Evolutionary conservation across 2,888 invertebrate genomes (phyloP), one percentile per base, ranked within the genome.

Genomic region (Mythimna pallens): DNA sequence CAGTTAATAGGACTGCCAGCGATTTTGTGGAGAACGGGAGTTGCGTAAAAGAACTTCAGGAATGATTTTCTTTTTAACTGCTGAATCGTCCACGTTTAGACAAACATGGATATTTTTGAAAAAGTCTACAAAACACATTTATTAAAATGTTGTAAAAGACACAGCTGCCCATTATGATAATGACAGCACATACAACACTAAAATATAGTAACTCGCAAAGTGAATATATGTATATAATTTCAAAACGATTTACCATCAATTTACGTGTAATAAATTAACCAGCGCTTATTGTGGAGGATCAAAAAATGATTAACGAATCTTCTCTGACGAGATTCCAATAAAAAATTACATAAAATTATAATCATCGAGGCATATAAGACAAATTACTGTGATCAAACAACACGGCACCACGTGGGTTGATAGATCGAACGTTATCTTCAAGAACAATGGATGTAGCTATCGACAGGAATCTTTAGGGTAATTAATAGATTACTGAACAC

Each of bases 351-450:
- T 89, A 81, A 86, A 89, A 89, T 91, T 91, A 90, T 89, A 90
- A 90, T 89, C 93, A 90, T 84, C 89, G 91, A 90, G 86, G 92
- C 92, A 89, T 89, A 90, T 80, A 94, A 93, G 94, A 95, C 94
- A 93, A 94, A 95, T 95, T 91, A 92, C 90, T 86, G 86, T 87
- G 91, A 91, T 92, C 90, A 91, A 92, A 91, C 89, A 89, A 95
- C 93, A 92, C 90, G 95, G 94, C 94, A 93, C 89, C 93, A 92
- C 93, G 93, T 93, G 89, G 93, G 92, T 94, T 95, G 95, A 95
- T 94, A 89, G 94, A 96, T 95, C 90, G 89, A 89, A 80, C 50
- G 79, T 87, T 91, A 92, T 91, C 92, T 88, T 79, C 83, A 87
- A 90, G 91, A 94, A 95, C 95, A 96, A 96, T 95, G 92, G 92